Base-by-base conservation (phyloP, 2,888 invertebrate genomes). In the Fragum fragum region DNA sequence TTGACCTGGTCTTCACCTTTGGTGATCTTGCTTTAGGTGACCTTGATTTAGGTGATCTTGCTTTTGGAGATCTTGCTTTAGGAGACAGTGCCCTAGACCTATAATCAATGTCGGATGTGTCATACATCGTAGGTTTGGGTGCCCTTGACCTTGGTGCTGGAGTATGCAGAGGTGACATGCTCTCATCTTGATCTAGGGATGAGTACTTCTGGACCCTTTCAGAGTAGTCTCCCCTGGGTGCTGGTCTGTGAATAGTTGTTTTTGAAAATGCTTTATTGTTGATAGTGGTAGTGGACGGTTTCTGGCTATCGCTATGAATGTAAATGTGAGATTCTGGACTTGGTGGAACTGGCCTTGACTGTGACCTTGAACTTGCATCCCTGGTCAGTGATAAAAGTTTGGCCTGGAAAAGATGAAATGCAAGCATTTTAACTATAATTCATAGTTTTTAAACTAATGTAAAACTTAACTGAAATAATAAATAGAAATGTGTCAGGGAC, bases 121-220 rank as follows among this genome's bases (percentile, higher is more conserved):
- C 86, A 81, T 83, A 88, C 16, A 86, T 78, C 2, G 89, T 88
- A 1, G 93, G 93, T 55, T 82, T 89, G 2, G 93, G 93, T 23
- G 92, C 89, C 71, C 87, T 88, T 32, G 87, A 79, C 55, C 93
- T 85, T 14, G 92, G 93, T 32, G 92, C 91, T 16, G 93, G 93
- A 1, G 93, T 93, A 72, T 92, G 91, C 32, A 92, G 80, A 0
- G 91, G 90, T 7, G 92, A 91, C 14, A 84, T 82, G 81, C 82
- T 81, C 29, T 85, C 71, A 61, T 88, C 86, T 23, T 83, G 77
- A 18, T 83, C 84, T 63, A 86, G 81, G n/a, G 72, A 77, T 66
- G 80, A 82, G 61, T 83, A 83, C 52, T 76, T 82, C 47, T 81
- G 81, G 29, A 77, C 76, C 52, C 78, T 83, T 68, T 89, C 53